Evolutionary conservation across 2,113 vertebrate species (phyloP).

Genomic region (Cervus canadensis): DNA sequence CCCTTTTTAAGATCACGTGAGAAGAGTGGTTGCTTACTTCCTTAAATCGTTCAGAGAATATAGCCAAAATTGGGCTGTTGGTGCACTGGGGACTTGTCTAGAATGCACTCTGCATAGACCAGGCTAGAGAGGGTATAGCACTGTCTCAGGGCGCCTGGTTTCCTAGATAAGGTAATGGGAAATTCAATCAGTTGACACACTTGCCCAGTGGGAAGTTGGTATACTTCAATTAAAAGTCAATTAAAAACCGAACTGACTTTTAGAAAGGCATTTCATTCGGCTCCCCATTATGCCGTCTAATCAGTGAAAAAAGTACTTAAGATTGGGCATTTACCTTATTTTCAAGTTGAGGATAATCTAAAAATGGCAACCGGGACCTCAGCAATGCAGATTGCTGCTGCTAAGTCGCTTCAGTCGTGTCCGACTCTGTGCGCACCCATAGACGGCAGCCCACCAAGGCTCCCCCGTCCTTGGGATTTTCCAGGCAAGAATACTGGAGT

Average conservation of each 20-base stretch:
- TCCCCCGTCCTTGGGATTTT: no score
- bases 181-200: background rate
- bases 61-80: constrained; percentile 50
- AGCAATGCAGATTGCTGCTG: background rate
- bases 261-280: constrained; percentile 9
- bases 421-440: no score
- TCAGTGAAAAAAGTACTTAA: background rate
- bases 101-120: background rate
- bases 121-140: background rate
- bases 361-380: background rate
- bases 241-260: constrained; percentile 8
- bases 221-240: constrained; percentile 17
- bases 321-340: background rate
- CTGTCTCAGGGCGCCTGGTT: background rate
- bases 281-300: background rate
- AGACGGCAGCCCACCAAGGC: no score
- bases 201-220: background rate
- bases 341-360: background rate
- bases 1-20: constrained; percentile 63
- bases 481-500: no score
- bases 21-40: constrained; percentile 61
- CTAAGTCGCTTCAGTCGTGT: no score
- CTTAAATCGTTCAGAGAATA: constrained; percentile 28
- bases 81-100: background rate
- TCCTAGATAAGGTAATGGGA: background rate